phyloP scores from a whole-genome alignment of 2,113 vertebrate genomes.

The Phycodurus eques region DNA sequence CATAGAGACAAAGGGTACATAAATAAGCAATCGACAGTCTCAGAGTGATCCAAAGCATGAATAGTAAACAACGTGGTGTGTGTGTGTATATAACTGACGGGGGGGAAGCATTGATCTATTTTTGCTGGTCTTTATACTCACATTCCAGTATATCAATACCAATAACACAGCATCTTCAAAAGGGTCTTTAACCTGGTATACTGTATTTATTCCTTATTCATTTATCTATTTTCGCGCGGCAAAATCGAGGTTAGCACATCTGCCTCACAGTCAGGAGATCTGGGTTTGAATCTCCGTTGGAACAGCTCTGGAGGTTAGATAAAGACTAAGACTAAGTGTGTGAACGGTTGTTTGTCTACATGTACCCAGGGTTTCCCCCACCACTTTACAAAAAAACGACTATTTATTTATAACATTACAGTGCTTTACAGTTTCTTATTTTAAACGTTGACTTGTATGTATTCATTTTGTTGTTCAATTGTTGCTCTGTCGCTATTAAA shows the following conservation, averaged over 20 bases:
- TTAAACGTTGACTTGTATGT: too few species aligned
- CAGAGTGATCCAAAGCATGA: background rate
- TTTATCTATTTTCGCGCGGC: background rate
- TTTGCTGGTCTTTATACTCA: background rate
- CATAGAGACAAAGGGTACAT: background rate
- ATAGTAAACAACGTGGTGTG: background rate
- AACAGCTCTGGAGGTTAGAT: background rate
- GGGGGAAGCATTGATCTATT: background rate
- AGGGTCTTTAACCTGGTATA: background rate
- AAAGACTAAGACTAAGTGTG: background rate
- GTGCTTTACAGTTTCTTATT: too few species aligned
- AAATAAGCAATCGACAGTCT: slow-evolving; percentile 1
- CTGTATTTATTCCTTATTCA: background rate
- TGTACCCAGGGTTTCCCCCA: too few species aligned
- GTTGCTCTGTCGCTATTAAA: too few species aligned
- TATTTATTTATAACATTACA: too few species aligned
- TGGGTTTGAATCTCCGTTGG: background rate
- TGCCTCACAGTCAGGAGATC: background rate
- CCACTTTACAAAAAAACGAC: too few species aligned
- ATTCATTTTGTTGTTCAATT: too few species aligned
- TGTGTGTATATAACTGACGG: background rate
- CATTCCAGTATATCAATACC: background rate
- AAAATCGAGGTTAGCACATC: too few species aligned
- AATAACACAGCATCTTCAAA: background rate
- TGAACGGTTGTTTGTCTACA: too few species aligned